These are phyloP conservation scores for Danio tinwini DNA, from an alignment of 2,797 vertebrate species.

Conservation along the genomic window DNA sequence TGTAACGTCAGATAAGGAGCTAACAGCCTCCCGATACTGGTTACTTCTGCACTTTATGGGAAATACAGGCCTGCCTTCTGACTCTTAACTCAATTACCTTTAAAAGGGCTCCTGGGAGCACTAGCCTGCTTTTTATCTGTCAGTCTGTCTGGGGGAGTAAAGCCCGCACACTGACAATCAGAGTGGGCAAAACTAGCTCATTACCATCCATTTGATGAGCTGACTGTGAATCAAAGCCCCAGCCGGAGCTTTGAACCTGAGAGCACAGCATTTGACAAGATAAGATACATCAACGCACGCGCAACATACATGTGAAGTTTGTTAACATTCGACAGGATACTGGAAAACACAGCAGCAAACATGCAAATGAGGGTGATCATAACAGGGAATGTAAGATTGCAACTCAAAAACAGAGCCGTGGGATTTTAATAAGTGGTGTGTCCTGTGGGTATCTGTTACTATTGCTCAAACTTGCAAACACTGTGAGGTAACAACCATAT, in stretches of 20 bases:
- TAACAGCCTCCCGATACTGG: constrained; percentile 42
- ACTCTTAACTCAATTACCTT: constrained; percentile 58
- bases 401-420: not conserved
- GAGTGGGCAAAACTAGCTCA: constrained; percentile 56
- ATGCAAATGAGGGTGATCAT: not conserved
- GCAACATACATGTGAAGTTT: constrained; percentile 43
- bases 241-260: constrained; percentile 59
- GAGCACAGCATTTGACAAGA: constrained; percentile 48
- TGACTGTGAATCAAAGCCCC: constrained; percentile 55
- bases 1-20: constrained; percentile 44
- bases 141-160: constrained; percentile 49
- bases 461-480: not conserved
- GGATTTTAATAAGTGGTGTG: not conserved
- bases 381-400: not conserved
- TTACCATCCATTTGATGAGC: constrained; percentile 58
- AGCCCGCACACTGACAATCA: constrained; percentile 55
- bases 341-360: constrained; percentile 3
- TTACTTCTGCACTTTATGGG: constrained; percentile 25
- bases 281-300: constrained; percentile 53
- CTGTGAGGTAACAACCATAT: not conserved
- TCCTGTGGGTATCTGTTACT: not conserved
- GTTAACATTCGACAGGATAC: constrained; percentile 21
- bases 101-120: constrained; percentile 55
- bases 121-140: constrained; percentile 58
- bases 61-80: constrained; percentile 44